Evolutionary conservation across 2,888 invertebrate genomes (phyloP).

Genomic region (Athalia cordata): DNA sequence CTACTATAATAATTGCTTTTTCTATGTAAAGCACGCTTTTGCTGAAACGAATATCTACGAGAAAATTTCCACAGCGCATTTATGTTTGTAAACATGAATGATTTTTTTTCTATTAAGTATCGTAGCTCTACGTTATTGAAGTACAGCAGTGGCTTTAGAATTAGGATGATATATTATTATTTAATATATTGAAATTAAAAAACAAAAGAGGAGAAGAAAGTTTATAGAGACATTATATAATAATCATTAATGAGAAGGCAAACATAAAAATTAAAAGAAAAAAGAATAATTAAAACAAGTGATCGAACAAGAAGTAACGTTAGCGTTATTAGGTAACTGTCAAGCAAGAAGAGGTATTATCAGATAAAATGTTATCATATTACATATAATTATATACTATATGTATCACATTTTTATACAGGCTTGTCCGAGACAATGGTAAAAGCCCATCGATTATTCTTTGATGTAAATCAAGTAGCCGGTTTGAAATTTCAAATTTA

Average conservation of each 20-base stretch:
- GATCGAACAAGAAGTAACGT: neutral
- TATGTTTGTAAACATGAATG: conserved; percentile 58
- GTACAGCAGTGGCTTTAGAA: conserved; percentile 53
- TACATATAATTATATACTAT: conserved; percentile 46
- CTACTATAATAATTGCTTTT: conserved; percentile 70
- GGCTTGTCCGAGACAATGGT: conserved; percentile 10
- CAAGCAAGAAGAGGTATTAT: conserved; percentile 61
- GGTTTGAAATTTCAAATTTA: conserved; percentile 9
- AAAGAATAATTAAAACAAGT: neutral
- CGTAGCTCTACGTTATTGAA: neutral
- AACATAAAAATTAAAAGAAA: neutral
- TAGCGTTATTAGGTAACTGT: conserved; percentile 55
- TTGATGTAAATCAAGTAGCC: conserved; percentile 4
- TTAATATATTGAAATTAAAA: conserved; percentile 63
- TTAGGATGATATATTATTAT: conserved; percentile 64
- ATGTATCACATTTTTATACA: conserved; percentile 42
- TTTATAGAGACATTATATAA: conserved; percentile 63
- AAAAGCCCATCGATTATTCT: conserved; percentile 19
- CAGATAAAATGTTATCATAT: conserved; percentile 58
- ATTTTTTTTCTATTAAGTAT: conserved; percentile 52
- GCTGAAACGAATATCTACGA: conserved; percentile 52
- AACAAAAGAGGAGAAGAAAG: conserved; percentile 6
- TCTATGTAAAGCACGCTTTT: conserved; percentile 71
- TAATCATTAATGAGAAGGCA: conserved; percentile 53
- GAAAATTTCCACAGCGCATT: conserved; percentile 55